Evolutionary conservation across 2,797 vertebrate genomes (phyloP).

Genomic region (Ctenopoma kingsleyae): DNA sequence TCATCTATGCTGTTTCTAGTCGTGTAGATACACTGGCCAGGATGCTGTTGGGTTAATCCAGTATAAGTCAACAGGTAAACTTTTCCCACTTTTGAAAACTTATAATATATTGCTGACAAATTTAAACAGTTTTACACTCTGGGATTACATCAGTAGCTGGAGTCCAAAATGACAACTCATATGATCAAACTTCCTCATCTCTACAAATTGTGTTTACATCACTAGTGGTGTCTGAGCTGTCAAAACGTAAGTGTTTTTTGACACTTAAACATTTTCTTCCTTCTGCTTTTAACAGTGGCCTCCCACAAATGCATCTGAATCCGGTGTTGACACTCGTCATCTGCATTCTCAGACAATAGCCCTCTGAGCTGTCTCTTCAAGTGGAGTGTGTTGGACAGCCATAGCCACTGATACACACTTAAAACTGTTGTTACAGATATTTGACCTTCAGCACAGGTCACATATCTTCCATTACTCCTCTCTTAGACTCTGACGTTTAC

Average conservation of each 20-base stretch:
- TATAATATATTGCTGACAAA: no score
- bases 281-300: background rate
- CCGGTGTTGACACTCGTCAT: conserved; percentile 32
- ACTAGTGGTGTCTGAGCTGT: background rate
- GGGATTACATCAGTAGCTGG: no score
- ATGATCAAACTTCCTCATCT: background rate
- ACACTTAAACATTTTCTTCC: background rate
- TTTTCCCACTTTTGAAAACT: no score
- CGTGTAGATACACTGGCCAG: no score
- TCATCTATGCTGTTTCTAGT: no score
- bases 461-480: conserved; percentile 28
- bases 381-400: conserved; percentile 33
- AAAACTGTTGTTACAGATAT: conserved; percentile 40
- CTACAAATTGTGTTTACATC: background rate
- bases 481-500: no score
- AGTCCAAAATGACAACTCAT: background rate
- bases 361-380: conserved; percentile 41
- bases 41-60: no score
- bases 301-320: conserved; percentile 19
- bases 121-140: no score
- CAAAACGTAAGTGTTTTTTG: background rate
- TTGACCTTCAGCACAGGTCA: conserved; percentile 49
- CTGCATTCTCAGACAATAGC: conserved; percentile 66
- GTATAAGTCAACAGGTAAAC: no score
- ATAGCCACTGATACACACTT: conserved; percentile 18